These are phyloP conservation scores for Limnodromus scolopaceus DNA, from an alignment of 2,797 vertebrate genomes.

Conservation along the genomic window DNA sequence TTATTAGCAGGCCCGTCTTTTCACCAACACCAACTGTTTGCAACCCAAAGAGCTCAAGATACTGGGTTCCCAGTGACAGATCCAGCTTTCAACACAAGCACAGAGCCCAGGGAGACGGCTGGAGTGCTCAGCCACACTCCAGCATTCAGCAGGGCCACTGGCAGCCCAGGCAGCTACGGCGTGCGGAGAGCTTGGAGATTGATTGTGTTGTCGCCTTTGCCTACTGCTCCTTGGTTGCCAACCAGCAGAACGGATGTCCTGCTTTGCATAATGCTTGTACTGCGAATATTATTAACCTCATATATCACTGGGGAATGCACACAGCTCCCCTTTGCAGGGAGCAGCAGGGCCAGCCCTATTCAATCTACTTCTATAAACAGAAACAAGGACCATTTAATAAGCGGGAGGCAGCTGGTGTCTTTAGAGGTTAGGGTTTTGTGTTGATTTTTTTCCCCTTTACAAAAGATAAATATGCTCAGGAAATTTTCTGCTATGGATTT, in stretches of 20 bases:
- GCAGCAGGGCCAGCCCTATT: neutral
- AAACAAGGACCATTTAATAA: neutral
- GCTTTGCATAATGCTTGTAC: conserved; percentile 33
- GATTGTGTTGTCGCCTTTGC: neutral
- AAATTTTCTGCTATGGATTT: neutral
- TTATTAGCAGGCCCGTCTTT: neutral
- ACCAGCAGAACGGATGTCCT: neutral
- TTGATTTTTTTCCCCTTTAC: neutral
- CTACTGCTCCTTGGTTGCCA: neutral
- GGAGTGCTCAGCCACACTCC: neutral
- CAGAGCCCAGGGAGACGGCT: neutral
- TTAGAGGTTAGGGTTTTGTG: neutral
- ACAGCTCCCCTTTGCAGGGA: neutral
- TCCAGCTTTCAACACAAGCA: neutral
- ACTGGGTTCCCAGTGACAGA: neutral
- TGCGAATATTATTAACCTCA: conserved; percentile 11
- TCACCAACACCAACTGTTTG: neutral
- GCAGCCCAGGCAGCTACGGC: neutral
- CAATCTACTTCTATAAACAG: conserved; percentile 10
- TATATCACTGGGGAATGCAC: neutral
- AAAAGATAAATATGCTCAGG: neutral
- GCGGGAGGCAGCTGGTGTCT: conserved; percentile 9
- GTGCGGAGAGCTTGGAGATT: neutral
- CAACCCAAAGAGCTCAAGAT: neutral
- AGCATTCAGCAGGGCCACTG: neutral